A percentile compares a stretch with the other conserved stretches of the same genome.
Conservation (phyloP, 2,797 vertebrate genomes). For the Vespertilio murinus region DNA sequence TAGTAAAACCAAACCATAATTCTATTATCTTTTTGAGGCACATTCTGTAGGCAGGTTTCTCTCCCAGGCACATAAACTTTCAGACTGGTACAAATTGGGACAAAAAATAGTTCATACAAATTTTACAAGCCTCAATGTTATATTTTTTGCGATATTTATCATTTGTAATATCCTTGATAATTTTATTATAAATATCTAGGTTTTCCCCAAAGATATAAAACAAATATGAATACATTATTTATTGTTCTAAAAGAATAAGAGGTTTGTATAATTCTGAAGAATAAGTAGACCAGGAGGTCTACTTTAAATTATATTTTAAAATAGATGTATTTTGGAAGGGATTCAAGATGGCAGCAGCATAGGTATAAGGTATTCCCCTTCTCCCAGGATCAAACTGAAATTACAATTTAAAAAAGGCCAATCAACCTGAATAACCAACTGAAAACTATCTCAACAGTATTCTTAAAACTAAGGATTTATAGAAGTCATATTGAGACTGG, state of each 20-base stretch:
- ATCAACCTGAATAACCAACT: background rate
- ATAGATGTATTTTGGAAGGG: background rate
- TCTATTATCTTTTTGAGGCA: background rate
- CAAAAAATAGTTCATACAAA: background rate
- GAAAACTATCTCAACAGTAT: background rate
- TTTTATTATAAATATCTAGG: background rate
- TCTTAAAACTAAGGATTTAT: background rate
- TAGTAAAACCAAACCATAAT: background rate
- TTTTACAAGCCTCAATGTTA: background rate
- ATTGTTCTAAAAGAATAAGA: background rate
- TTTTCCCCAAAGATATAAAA: background rate
- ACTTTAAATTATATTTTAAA: background rate
- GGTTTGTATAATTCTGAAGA: background rate
- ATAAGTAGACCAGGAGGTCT: background rate
- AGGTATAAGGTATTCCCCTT: background rate
- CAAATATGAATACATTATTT: background rate
- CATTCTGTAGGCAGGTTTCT: background rate
- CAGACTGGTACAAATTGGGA: background rate
- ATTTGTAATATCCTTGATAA: background rate
- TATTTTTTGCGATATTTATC: background rate
- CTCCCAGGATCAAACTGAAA: background rate
- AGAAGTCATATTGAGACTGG: background rate
- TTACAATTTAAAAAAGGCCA: background rate
- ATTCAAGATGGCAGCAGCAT: background rate
- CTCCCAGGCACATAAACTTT: background rate